Percentiles rank a stretch among this genome's conserved stretches.
phyloP scores from a whole-genome alignment of 2,888 invertebrate genomes.

The Glomeris marginata region DNA sequence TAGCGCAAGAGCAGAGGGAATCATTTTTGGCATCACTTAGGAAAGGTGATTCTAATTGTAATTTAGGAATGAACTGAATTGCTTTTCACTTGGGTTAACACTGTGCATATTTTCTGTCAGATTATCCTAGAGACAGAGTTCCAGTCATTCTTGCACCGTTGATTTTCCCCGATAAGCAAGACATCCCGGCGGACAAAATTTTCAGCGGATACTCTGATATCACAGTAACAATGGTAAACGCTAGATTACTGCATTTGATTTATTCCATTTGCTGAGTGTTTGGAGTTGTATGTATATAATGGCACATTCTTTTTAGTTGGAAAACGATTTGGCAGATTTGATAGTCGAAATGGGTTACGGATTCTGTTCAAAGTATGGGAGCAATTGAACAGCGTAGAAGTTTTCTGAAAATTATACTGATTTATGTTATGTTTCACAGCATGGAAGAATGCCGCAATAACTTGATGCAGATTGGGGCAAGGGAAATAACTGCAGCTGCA shows the following conservation, averaged over 20 bases:
- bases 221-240: slow-evolving; percentile 35
- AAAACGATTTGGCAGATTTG: slow-evolving; percentile 50
- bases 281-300: no score
- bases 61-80: slow-evolving; percentile 1
- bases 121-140: slow-evolving; percentile 74
- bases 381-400: not conserved
- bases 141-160: slow-evolving; percentile 80
- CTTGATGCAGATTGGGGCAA: slow-evolving; percentile 59
- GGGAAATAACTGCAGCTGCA: slow-evolving; percentile 61
- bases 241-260: no score
- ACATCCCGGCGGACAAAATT: slow-evolving; percentile 33
- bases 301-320: slow-evolving; percentile 26
- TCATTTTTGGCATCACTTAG: slow-evolving; percentile 65
- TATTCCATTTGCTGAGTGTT: no score
- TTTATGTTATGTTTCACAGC: slow-evolving; percentile 26
- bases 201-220: slow-evolving; percentile 30
- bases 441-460: slow-evolving; percentile 77
- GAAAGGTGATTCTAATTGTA: slow-evolving; percentile 31
- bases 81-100: not conserved
- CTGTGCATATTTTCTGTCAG: slow-evolving; percentile 29
- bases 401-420: not conserved
- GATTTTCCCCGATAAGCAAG: slow-evolving; percentile 56
- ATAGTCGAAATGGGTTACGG: slow-evolving; percentile 83
- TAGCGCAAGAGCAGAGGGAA: slow-evolving; percentile 57
- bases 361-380: slow-evolving; percentile 48